Conservation (phyloP, 1,140 invertebrate genomes). For the Drosophila tristis region DNA sequence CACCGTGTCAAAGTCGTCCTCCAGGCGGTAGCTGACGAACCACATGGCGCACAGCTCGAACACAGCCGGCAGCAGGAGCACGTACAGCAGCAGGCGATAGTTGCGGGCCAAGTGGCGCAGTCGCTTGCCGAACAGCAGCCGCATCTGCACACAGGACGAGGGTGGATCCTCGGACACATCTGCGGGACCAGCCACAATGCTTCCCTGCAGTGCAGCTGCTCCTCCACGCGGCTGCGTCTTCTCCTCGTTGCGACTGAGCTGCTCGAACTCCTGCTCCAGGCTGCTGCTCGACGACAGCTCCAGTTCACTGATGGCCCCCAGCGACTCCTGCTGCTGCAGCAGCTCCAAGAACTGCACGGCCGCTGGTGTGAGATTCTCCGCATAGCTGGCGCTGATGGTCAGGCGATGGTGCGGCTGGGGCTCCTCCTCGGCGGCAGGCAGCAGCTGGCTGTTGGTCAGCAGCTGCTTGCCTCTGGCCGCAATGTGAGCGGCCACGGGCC, state of each 20-base stretch:
- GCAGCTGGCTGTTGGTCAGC: conserved; percentile 39
- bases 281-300: conserved; percentile 59
- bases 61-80: conserved; percentile 87
- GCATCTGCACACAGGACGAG: conserved; percentile 37
- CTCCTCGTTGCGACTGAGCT: conserved; percentile 48
- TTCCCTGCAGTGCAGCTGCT: conserved; percentile 28
- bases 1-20: conserved; percentile 86
- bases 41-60: conserved; percentile 88
- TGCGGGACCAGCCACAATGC: conserved; percentile 85
- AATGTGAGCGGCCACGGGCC: conserved; percentile 22
- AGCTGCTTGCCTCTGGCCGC: conserved; percentile 40
- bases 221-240: not conserved
- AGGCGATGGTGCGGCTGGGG: conserved; percentile 24
- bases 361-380: conserved; percentile 43
- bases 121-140: conserved; percentile 85
- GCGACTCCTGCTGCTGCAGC: conserved; percentile 50
- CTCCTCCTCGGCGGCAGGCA: conserved; percentile 16
- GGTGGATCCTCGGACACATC: conserved; percentile 63
- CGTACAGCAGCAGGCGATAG: conserved; percentile 86
- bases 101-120: conserved; percentile 87
- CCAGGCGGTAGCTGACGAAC: conserved; percentile 88
- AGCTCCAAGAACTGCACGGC: conserved; percentile 60
- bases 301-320: conserved; percentile 46
- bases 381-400: conserved; percentile 55
- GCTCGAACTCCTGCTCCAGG: conserved; percentile 74